Evolutionary conservation across 1,140 invertebrate genomes (phyloP), one percentile per base, ranked within the genome.

Genomic region (Hyphantria cunea): DNA sequence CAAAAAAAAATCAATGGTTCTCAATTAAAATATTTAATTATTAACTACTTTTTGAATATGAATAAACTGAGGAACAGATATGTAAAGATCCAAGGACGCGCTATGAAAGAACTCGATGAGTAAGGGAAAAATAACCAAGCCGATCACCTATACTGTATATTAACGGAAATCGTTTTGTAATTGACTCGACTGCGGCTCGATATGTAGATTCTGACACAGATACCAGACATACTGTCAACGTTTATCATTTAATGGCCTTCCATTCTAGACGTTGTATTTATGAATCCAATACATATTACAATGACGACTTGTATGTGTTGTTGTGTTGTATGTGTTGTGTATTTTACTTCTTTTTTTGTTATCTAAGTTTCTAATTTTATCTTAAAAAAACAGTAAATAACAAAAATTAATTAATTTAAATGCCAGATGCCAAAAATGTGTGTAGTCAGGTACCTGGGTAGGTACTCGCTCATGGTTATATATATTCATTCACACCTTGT

Each of bases 191-290:
- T 14, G 32, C n/a, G 32, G 39, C 39, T 37, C 59, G 45, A n/a
- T 68, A 68, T 54, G 56, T 56, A 64, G 51, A 61, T 69, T 60
- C 33, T 68, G 59, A 53, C 66, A 67, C 53, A 67, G 52, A 59
- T 66, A 60, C 55, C 17, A 34, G 47, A 64, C 31, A 52, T 8
- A 9, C 14, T 25, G 15, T 37, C 41, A 56, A 25, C 6, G 31
- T 11, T 14, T 12, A 34, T 33, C 12, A 31, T 14, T 17, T 34
- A 11, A 56, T 47, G 13, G 42, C 53, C 32, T 56, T 3, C 42
- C 53, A 25, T 42, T 33, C 32, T 13, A 47, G 11, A 47, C 47
- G 17, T 25, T 3, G 17, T 25, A 25, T 25, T 25, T 25, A 25
- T 25, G 5, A 25, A 25, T 25, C 17, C 17, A 25, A 5, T 25